Evolutionary conservation across 2,888 invertebrate genomes (phyloP).

Genomic region (Drosophila helvetica): DNA sequence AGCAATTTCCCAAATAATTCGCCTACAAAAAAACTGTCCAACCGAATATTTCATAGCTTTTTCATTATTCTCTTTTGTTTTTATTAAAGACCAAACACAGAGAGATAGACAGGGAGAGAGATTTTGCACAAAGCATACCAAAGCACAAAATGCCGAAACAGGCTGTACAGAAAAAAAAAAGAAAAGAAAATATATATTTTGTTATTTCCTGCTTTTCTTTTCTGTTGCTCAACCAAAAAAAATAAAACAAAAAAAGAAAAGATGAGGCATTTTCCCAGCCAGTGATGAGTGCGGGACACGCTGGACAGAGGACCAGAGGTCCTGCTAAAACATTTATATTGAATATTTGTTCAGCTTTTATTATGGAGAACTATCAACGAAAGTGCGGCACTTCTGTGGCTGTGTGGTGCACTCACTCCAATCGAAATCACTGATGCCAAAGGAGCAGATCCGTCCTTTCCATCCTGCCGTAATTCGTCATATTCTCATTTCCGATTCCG

Average conservation of each 20-base stretch:
- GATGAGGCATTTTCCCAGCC: conserved; percentile 8
- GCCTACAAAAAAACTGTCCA: conserved; percentile 24
- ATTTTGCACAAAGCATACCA: conserved; percentile 39
- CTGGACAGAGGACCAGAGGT: conserved; percentile 10
- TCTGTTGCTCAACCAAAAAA: conserved; percentile 40
- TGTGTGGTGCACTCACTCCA: no score
- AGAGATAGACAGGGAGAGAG: neutral
- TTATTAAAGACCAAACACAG: conserved; percentile 27
- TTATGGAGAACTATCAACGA: conserved; percentile 5
- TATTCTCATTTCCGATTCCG: neutral
- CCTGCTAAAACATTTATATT: conserved; percentile 8
- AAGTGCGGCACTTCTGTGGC: conserved; percentile 31
- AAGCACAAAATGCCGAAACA: conserved; percentile 28
- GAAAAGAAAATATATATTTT: conserved; percentile 31
- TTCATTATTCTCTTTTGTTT: conserved; percentile 24
- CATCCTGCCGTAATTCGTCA: neutral
- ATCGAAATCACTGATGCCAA: conserved; percentile 8
- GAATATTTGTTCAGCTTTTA: conserved; percentile 9
- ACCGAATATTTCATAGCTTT: conserved; percentile 33
- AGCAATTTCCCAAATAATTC: conserved; percentile 22
- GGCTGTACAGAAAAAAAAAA: conserved; percentile 17
- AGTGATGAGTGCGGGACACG: conserved; percentile 36
- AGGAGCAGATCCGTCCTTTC: neutral
- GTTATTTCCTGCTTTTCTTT: conserved; percentile 13
- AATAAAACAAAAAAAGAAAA: conserved; percentile 1